Base-by-base conservation (phyloP, 2,888 invertebrate genomes). In the Agrochola lychnidis region DNA sequence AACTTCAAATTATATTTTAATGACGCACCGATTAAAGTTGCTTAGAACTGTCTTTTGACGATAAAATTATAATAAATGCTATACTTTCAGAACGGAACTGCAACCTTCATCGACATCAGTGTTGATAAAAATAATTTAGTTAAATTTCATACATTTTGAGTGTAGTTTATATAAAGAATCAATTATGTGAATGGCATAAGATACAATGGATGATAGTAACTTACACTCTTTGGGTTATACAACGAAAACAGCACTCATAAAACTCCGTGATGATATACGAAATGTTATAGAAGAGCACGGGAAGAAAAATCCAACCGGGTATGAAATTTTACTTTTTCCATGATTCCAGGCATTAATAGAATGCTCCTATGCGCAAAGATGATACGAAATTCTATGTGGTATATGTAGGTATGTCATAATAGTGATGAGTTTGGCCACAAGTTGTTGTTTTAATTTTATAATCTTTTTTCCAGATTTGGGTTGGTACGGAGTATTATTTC, bases 211-310 rank as follows among this genome's bases (percentile, higher is more conserved):
- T 89, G 92, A 93, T 81, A 91, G 86, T 85, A 93, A 89, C 84
- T 92, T 93, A 82, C 92, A 94, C 73, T 92, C 91, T 78, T 84
- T 95, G 72, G 98, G 98, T 40, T 96, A 98, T 86, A 97, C 97
- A 64, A 98, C 98, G 19, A 96, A 96, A 90, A 97, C 97, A 80
- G 98, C 98, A 42, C 93, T 98, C 76, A 95, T 97, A 83, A 97
- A 97, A 90, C 96, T 98, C 79, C 97, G 98, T 88, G 97, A 97
- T 88, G 98, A 98, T 92, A 98, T 98, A 85, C 96, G 97, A 84
- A 93, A 94, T 82, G 97, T 98, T 78, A 95, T 98, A 77, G 94
- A 96, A 66, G 97, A 98, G 81, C 97, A 98, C 91, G 97, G 97
- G 92, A 95, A 97, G 86, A 97, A 97, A 82, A 97, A 96, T 91